Conservation (phyloP, 2,888 invertebrate species). For the Steinernema scapterisci region DNA sequence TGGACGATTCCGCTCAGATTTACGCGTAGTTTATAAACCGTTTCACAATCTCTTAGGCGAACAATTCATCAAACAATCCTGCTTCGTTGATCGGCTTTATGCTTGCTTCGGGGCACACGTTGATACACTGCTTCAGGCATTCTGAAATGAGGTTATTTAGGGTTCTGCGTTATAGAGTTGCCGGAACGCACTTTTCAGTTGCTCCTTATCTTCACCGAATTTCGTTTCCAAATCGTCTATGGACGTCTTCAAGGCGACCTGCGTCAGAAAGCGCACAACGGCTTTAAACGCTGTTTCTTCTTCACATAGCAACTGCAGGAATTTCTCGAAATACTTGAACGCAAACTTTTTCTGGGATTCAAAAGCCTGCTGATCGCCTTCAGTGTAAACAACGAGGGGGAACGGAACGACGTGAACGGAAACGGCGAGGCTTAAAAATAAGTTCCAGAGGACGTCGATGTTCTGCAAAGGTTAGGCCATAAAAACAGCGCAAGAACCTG, state of each 20-base stretch:
- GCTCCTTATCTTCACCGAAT: not conserved
- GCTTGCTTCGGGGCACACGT: not conserved
- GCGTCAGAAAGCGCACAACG: not conserved
- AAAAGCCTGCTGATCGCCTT: not conserved
- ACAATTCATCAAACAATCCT: not conserved
- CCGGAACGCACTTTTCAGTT: not conserved
- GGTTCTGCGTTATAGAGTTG: not conserved
- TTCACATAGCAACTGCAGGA: not conserved
- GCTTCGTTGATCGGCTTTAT: not conserved
- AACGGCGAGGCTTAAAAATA: not conserved
- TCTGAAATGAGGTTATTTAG: not conserved
- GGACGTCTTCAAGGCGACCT: not conserved
- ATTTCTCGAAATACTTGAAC: not conserved
- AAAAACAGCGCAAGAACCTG: too few relatives aligned
- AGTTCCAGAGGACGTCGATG: not conserved
- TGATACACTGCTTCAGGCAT: conserved; percentile 2
- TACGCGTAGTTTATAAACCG: not conserved
- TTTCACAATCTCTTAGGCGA: not conserved
- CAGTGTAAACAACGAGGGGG: not conserved
- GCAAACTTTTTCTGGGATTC: not conserved
- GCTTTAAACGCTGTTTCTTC: not conserved
- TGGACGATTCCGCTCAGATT: not conserved
- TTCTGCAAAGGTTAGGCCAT: not conserved
- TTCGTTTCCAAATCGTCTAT: not conserved
- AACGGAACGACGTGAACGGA: not conserved